Base-by-base conservation (phyloP, 2,113 vertebrate species). In the Cyprinodon variegatus region DNA sequence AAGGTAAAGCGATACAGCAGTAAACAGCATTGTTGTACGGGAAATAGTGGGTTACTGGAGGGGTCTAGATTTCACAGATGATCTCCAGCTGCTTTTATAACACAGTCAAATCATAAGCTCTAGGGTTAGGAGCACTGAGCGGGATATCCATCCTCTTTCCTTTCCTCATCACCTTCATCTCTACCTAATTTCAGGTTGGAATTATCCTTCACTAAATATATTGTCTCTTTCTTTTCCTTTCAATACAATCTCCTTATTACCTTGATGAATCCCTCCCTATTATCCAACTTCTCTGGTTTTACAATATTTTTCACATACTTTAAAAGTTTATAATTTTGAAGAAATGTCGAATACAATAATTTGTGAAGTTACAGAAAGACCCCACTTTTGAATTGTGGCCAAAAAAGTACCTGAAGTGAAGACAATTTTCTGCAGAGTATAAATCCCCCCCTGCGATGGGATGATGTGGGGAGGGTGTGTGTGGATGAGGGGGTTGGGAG, bases 61-160 rank as follows among this genome's bases (percentile, higher is more conserved):
- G 40, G 37, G 72, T 88, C 85, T 90, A 88, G 89, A 91, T 92
- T 92, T 91, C 90, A 90, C 78, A 48, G 72, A 50, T 74, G 73
- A 89, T 90, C 74, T 82, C 70, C 77, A 83, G 79, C 86, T 79
- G 85, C 83, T 63, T 81, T 87, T 87, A 87, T 88, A 86, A 40
- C 83, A 62, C 17, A 7, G 68, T 81, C 85, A 84, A 91, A 91
- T 90, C 85, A 29, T 29, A 29, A 29, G 29, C 29, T 29, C 29
- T 29, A 29, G 29, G 80, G 65, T 84, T 79, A 50, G 67, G 72
- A 78, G 80, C 79, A 80, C 70, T 14, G 14, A 77, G 74, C 83
- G 61, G 67, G 67, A 69, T 78, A 46, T 64, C 38, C 65, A 40
- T 59, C 41, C 70, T 77, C 71, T 48, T 66, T 37, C 70, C 48